Evolutionary conservation across 2,797 vertebrate species (phyloP).

Genomic region (Todus mexicanus): DNA sequence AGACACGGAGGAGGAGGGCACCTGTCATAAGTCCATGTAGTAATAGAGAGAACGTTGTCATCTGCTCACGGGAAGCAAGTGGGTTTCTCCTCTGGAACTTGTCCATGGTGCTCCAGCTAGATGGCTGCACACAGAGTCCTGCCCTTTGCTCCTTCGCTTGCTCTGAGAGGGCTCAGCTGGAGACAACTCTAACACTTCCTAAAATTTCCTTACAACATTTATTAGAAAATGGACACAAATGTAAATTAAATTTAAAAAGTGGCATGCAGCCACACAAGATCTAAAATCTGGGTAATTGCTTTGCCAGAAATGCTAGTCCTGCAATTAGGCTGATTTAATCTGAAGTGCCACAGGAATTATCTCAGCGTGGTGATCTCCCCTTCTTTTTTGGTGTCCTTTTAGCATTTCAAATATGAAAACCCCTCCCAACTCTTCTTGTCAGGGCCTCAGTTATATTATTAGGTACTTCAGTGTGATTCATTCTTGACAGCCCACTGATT

Average conservation of each 20-base stretch:
- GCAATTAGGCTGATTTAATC: neutral
- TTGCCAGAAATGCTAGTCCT: neutral
- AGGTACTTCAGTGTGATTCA: neutral
- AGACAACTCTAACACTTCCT: rapidly evolving
- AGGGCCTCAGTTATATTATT: neutral
- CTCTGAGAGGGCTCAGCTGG: rapidly evolving
- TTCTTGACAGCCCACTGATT: conserved; percentile 12
- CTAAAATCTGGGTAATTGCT: neutral
- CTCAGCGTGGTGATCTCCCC: rapidly evolving
- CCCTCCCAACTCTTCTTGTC: neutral
- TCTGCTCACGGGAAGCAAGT: neutral
- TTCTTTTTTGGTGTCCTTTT: neutral
- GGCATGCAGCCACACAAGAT: neutral
- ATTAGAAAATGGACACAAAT: neutral
- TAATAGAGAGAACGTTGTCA: neutral
- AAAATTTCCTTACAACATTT: neutral
- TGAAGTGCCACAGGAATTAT: neutral
- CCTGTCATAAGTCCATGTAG: rapidly evolving
- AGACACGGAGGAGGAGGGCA: neutral
- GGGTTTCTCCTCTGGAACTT: neutral
- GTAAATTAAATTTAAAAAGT: neutral
- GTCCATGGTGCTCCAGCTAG: neutral
- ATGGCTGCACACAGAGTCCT: neutral
- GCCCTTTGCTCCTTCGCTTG: rapidly evolving
- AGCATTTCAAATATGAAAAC: neutral